A percentile compares a stretch with the other conserved stretches of the same genome.
These are phyloP conservation scores for Polypedilum vanderplanki DNA, from an alignment of 1,140 invertebrate genomes.

Conservation along the genomic window DNA sequence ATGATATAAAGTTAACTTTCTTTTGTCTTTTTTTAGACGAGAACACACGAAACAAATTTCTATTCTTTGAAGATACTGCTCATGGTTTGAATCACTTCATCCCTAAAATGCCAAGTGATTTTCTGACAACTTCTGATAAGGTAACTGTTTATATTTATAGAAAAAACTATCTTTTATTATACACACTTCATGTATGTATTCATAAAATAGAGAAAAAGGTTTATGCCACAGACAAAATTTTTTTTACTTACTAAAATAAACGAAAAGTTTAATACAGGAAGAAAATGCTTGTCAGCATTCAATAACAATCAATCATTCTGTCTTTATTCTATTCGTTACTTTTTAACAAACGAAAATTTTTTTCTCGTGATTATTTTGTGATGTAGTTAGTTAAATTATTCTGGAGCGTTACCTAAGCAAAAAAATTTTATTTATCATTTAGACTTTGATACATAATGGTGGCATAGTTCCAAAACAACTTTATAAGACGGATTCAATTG, in stretches of 20 bases:
- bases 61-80: constrained; percentile 86
- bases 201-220: background rate
- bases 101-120: constrained; percentile 81
- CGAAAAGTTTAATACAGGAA: background rate
- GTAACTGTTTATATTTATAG: constrained; percentile 48
- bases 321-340: constrained; percentile 22
- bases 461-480: constrained; percentile 82
- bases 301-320: constrained; percentile 30
- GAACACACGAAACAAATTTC: constrained; percentile 88
- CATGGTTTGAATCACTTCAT: constrained; percentile 84
- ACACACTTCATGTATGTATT: background rate
- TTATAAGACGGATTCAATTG: constrained; percentile 70
- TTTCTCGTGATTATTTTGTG: background rate
- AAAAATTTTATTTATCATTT: constrained; percentile 33
- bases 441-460: constrained; percentile 79
- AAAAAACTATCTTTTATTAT: background rate
- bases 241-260: background rate
- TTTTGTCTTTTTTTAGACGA: constrained; percentile 51
- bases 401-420: background rate
- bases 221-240: background rate
- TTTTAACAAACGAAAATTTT: constrained; percentile 27
- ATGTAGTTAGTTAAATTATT: constrained; percentile 17
- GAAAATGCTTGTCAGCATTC: constrained; percentile 9
- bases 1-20: too few species aligned
- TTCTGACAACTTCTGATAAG: constrained; percentile 81